Evolutionary conservation across 2,797 vertebrate genomes (phyloP).

Genomic region (Apodemus agrarius): DNA sequence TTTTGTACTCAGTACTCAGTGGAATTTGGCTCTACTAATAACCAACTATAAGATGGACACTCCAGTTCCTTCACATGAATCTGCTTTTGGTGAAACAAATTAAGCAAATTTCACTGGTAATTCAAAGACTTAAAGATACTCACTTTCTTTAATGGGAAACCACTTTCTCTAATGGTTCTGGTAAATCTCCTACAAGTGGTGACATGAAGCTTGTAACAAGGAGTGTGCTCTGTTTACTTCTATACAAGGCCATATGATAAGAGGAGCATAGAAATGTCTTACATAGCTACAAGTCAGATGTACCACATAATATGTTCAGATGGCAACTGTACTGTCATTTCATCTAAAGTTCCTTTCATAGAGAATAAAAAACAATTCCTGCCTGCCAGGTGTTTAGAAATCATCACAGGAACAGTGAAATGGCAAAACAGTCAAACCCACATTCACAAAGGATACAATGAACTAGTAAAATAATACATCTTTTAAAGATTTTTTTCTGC

Average conservation of each 20-base stretch:
- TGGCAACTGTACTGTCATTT: constrained; percentile 62
- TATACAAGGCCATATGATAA: constrained; percentile 8
- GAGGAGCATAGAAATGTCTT: constrained; percentile 49
- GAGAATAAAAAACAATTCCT: constrained; percentile 21
- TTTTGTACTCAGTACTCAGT: neutral
- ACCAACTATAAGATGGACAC: neutral
- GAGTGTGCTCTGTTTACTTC: neutral
- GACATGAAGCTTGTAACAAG: neutral
- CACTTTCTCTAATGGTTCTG: neutral
- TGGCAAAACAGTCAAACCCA: constrained; percentile 24
- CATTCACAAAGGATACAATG: constrained; percentile 25
- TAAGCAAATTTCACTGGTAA: neutral
- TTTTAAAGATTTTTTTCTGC: constrained; percentile 44
- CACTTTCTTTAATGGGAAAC: constrained; percentile 7
- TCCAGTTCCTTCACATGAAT: constrained; percentile 3
- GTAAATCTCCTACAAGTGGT: neutral
- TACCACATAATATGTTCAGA: constrained; percentile 60
- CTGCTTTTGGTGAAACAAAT: constrained; percentile 40
- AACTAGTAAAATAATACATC: constrained; percentile 47
- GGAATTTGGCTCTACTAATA: constrained; percentile 17
- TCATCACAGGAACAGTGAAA: constrained; percentile 21
- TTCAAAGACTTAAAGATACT: neutral
- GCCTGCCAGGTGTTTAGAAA: constrained; percentile 62
- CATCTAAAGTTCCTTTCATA: constrained; percentile 69
- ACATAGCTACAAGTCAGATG: constrained; percentile 54